Conservation (phyloP, 2,113 vertebrate genomes). For the Archocentrus centrarchus region DNA sequence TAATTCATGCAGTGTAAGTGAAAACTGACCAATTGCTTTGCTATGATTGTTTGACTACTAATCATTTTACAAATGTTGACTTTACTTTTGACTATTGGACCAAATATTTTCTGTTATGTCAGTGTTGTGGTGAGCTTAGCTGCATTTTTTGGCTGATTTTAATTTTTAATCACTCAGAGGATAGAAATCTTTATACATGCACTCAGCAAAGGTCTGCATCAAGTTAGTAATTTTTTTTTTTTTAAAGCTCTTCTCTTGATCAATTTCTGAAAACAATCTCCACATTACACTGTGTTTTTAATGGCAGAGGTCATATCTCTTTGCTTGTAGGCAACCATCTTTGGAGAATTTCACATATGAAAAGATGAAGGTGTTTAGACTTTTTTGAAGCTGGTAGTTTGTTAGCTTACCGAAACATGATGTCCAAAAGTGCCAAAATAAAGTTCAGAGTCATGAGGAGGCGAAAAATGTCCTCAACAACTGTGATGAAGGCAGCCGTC, state of each 20-base stretch:
- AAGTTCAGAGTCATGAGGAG: slow-evolving; percentile 23
- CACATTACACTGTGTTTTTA: slow-evolving; percentile 58
- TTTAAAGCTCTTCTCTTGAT: slow-evolving; percentile 17
- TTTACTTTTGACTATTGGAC: slow-evolving; percentile 61
- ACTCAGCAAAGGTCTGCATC: slow-evolving; percentile 7
- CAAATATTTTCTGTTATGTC: slow-evolving; percentile 56
- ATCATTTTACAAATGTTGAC: slow-evolving; percentile 58
- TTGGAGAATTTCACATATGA: slow-evolving; percentile 19
- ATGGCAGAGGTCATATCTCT: slow-evolving; percentile 28
- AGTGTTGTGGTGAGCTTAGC: slow-evolving; percentile 65
- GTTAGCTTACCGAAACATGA: slow-evolving; percentile 13
- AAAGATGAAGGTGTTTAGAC: not conserved
- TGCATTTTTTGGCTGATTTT: slow-evolving; percentile 30
- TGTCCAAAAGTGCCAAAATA: slow-evolving; percentile 71
- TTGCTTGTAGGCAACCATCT: slow-evolving; percentile 28
- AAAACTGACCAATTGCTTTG: slow-evolving; percentile 64
- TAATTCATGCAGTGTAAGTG: slow-evolving; percentile 63
- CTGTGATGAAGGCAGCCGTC: slow-evolving; percentile 61
- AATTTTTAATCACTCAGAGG: slow-evolving; percentile 30
- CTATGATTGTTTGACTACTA: slow-evolving; percentile 62
- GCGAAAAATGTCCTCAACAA: slow-evolving; percentile 33
- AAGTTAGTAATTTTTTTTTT: slow-evolving; percentile 7
- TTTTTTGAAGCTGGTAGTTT: slow-evolving; percentile 33
- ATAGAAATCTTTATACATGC: slow-evolving; percentile 28
- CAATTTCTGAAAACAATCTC: slow-evolving; percentile 27